These are phyloP conservation scores for Lipophrys pholis DNA, from an alignment of 2,113 vertebrate genomes.

Conservation along the genomic window DNA sequence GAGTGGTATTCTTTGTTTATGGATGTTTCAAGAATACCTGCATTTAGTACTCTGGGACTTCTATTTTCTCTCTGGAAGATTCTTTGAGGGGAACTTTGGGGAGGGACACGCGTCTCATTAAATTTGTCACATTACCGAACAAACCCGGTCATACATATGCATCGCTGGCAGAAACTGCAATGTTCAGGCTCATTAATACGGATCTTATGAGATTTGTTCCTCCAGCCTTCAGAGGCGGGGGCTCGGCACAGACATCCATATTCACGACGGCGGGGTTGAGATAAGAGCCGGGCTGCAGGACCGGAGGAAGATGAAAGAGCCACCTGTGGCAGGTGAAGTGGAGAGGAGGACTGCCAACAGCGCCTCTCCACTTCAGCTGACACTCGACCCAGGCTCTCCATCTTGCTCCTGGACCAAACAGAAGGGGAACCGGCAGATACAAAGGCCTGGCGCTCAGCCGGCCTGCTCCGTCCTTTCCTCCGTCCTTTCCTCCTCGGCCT, in stretches of 20 bases:
- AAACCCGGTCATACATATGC: slow-evolving; percentile 63
- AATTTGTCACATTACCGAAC: slow-evolving; percentile 58
- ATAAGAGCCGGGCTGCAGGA: slow-evolving; percentile 33
- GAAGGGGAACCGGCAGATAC: neutral
- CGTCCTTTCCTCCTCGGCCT: no score
- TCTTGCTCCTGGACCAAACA: slow-evolving; percentile 31
- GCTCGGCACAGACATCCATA: slow-evolving; percentile 60
- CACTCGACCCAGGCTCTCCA: slow-evolving; percentile 40
- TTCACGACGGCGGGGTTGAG: slow-evolving; percentile 65
- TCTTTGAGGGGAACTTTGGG: slow-evolving; percentile 8
- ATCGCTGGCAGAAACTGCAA: slow-evolving; percentile 42
- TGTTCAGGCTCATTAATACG: slow-evolving; percentile 59
- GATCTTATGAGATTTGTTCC: slow-evolving; percentile 53
- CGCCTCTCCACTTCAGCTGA: slow-evolving; percentile 59
- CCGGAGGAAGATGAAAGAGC: slow-evolving; percentile 72
- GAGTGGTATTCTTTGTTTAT: slow-evolving; percentile 60
- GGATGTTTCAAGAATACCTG: slow-evolving; percentile 50
- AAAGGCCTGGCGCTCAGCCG: no score
- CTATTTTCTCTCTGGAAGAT: neutral
- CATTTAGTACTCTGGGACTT: slow-evolving; percentile 37
- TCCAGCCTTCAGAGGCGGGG: slow-evolving; percentile 55
- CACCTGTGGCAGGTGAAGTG: slow-evolving; percentile 82
- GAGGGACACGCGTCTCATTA: slow-evolving; percentile 37
- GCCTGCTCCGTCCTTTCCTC: no score
- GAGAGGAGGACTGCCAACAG: slow-evolving; percentile 53